Percentiles rank a stretch among this genome's conserved stretches.
phyloP scores from a whole-genome alignment of 2,797 vertebrate species.

The Poliocrania exsul region DNA sequence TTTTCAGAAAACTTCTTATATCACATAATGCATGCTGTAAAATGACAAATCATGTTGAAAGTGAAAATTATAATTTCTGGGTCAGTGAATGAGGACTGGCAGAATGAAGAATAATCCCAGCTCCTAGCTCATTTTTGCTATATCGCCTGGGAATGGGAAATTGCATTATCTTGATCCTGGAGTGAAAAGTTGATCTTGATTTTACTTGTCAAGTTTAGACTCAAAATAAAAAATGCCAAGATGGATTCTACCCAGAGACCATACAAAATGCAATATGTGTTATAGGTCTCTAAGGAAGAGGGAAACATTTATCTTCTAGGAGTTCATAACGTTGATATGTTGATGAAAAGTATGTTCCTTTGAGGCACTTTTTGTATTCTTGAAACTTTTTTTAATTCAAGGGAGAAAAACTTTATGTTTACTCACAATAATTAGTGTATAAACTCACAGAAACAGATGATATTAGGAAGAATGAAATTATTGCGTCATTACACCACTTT shows the following conservation, averaged over 20 bases:
- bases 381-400: neutral
- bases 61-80: conserved; percentile 4
- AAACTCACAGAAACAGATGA: neutral
- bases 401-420: neutral
- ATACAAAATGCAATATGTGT: neutral
- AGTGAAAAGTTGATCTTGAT: neutral
- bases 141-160: neutral
- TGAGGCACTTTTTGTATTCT: neutral
- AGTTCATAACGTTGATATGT: neutral
- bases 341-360: neutral
- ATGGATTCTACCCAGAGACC: neutral
- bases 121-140: neutral
- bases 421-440: neutral
- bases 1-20: neutral
- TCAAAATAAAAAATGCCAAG: neutral
- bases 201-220: neutral
- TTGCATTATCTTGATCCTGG: neutral
- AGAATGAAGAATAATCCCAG: neutral
- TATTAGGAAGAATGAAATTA: conserved; percentile 2
- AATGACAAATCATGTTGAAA: neutral
- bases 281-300: neutral
- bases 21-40: neutral
- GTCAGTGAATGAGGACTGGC: neutral
- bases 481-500: neutral
- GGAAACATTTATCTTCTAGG: neutral